phyloP scores from a whole-genome alignment of 1,140 invertebrate species.

The Bradynema listronoti region DNA sequence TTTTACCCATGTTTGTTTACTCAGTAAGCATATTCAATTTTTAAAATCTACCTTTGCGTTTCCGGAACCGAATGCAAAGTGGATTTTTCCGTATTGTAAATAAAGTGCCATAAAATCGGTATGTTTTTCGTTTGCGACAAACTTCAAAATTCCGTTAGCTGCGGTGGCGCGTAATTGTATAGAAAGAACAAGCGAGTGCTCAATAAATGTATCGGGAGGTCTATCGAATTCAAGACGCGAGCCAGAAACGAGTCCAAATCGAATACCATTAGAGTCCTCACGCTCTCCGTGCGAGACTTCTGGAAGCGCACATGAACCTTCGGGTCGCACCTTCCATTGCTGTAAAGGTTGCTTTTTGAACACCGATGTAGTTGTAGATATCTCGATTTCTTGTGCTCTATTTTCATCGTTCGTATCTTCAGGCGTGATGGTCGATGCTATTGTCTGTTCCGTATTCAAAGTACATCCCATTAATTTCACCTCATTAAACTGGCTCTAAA shows the following conservation, averaged over 20 bases:
- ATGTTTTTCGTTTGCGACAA: conserved; percentile 67
- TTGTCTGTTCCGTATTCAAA: too few relatives aligned
- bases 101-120: conserved; percentile 74
- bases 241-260: conserved; percentile 60
- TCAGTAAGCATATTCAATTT: conserved; percentile 61
- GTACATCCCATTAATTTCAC: conserved; percentile 66
- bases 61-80: conserved; percentile 71
- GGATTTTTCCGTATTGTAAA: conserved; percentile 70
- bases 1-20: conserved; percentile 20
- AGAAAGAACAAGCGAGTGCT: conserved; percentile 64
- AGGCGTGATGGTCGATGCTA: too few relatives aligned
- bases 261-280: conserved; percentile 45
- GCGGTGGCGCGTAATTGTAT: conserved; percentile 74
- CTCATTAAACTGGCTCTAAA: conserved; percentile 39
- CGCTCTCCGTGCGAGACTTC: conserved; percentile 50
- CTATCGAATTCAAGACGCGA: conserved; percentile 68
- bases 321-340: conserved; percentile 33
- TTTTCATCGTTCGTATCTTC: too few relatives aligned
- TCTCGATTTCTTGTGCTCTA: too few relatives aligned
- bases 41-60: conserved; percentile 62
- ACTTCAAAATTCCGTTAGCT: conserved; percentile 76
- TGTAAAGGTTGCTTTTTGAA: too few relatives aligned
- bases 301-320: conserved; percentile 60
- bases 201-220: conserved; percentile 46
- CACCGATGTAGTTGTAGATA: too few relatives aligned